phyloP scores from a whole-genome alignment of 37 sponge, comb jelly and placozoan genomes.

The Bolinopsis microptera region DNA sequence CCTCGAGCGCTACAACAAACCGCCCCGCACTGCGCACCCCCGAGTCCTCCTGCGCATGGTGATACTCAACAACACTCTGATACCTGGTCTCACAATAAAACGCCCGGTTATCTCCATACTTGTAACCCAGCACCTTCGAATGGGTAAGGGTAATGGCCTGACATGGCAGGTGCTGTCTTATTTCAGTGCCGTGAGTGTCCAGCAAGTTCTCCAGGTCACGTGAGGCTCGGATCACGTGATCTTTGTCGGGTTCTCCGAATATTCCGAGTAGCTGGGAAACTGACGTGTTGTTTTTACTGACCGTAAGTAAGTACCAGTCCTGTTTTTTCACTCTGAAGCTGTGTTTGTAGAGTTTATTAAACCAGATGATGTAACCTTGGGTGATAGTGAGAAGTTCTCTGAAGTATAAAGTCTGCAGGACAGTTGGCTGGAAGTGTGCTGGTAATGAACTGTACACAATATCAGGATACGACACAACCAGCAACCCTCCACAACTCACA shows the following conservation, averaged over 20 bases:
- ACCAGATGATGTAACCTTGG: constrained; percentile 54
- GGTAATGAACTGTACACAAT: constrained; percentile 50
- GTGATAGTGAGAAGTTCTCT: not conserved
- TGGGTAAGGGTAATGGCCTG: not conserved
- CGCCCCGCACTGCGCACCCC: constrained; percentile 1
- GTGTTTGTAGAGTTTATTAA: constrained; percentile 47
- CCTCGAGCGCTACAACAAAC: constrained; percentile 14
- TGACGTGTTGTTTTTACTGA: constrained; percentile 35
- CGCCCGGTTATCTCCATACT: constrained; percentile 9
- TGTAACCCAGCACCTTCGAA: constrained; percentile 2
- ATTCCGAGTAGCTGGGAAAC: not conserved
- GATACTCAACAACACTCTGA: constrained; percentile 6
- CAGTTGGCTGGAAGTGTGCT: not conserved
- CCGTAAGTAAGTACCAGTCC: constrained; percentile 18
- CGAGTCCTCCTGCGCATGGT: not conserved
- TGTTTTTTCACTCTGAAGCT: constrained; percentile 16
- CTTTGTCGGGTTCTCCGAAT: constrained; percentile 43
- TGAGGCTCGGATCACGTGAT: not conserved
- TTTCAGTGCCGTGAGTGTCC: not conserved
- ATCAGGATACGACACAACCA: constrained; percentile 37
- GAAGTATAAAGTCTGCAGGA: constrained; percentile 58
- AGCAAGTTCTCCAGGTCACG: constrained; percentile 19
- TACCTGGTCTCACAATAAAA: constrained; percentile 2
- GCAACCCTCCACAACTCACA: constrained; percentile 30
- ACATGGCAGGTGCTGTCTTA: constrained; percentile 27